Percentiles rank a stretch among this genome's conserved stretches.
Evolutionary conservation across 2,113 vertebrate genomes (phyloP).

Genomic region (Tapirus terrestris): DNA sequence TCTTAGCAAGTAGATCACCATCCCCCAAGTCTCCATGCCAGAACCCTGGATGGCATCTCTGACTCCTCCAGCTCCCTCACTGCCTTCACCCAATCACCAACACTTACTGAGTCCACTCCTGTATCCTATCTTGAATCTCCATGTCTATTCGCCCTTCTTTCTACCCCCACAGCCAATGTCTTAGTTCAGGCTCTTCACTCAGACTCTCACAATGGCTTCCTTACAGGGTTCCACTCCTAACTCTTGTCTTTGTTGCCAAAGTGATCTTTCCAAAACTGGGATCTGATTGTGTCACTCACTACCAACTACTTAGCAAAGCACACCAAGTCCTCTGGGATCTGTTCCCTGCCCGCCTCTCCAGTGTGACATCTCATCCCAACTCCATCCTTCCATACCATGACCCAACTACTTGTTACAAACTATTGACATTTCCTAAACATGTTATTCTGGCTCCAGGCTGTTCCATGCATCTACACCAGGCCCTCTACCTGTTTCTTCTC

Average conservation of each 20-base stretch:
- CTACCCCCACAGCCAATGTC: background rate
- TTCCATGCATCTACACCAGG: too few relatives aligned
- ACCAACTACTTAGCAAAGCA: background rate
- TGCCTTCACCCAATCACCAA: background rate
- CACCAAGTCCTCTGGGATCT: background rate
- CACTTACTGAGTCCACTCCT: background rate
- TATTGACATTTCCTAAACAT: background rate
- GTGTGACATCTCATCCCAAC: background rate
- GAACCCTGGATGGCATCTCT: background rate
- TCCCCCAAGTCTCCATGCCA: background rate
- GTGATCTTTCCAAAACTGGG: background rate
- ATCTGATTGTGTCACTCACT: background rate
- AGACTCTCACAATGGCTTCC: background rate
- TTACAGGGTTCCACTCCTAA: background rate
- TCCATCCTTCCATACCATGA: background rate
- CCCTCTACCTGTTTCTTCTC: background rate
- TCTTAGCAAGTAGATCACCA: background rate
- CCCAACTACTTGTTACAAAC: background rate
- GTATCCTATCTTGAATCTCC: background rate
- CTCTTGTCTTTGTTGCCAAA: background rate
- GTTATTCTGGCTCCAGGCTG: background rate
- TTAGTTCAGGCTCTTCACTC: background rate
- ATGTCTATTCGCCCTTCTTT: background rate
- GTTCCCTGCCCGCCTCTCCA: rapidly evolving
- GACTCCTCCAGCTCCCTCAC: background rate